A percentile compares a stretch with the other conserved stretches of the same genome.
These are phyloP conservation scores for Synergus japonicus DNA, from an alignment of 2,888 invertebrate species.

Conservation along the genomic window DNA sequence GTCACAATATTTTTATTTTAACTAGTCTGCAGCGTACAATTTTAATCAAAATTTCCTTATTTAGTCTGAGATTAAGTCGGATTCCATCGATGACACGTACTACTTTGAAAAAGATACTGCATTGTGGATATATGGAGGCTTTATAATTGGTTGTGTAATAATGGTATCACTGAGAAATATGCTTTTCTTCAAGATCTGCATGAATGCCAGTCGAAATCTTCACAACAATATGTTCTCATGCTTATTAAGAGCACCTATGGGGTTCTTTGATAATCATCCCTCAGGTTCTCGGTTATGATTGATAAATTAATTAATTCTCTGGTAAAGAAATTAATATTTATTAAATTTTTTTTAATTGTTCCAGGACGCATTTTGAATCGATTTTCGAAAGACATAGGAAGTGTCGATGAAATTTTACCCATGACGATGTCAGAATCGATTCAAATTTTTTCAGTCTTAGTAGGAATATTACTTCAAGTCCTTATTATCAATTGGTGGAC, in stretches of 20 bases:
- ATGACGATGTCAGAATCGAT: slow-evolving; percentile 83
- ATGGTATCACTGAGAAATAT: slow-evolving; percentile 68
- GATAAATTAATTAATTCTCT: too few relatives aligned
- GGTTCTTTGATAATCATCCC: too few relatives aligned
- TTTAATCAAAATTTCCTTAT: too few relatives aligned
- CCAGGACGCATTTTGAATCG: slow-evolving; percentile 88
- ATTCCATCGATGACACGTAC: too few relatives aligned
- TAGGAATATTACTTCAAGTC: slow-evolving; percentile 86
- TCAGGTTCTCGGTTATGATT: too few relatives aligned
- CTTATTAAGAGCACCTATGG: not conserved
- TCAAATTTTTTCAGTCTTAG: slow-evolving; percentile 84
- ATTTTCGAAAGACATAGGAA: slow-evolving; percentile 91
- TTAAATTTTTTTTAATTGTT: slow-evolving; percentile 29
- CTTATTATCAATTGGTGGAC: slow-evolving; percentile 85
- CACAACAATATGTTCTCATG: slow-evolving; percentile 80
- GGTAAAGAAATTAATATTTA: too few relatives aligned
- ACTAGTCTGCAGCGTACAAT: too few relatives aligned
- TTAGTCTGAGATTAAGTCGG: too few relatives aligned
- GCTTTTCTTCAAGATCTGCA: slow-evolving; percentile 85
- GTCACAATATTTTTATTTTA: too few relatives aligned
- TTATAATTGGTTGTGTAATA: slow-evolving; percentile 58
- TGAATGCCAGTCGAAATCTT: slow-evolving; percentile 84
- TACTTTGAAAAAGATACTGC: too few relatives aligned
- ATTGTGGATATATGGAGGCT: too few relatives aligned
- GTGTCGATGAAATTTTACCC: slow-evolving; percentile 87